phyloP scores from a whole-genome alignment of 2,797 vertebrate genomes.

The Crotalus adamanteus region DNA sequence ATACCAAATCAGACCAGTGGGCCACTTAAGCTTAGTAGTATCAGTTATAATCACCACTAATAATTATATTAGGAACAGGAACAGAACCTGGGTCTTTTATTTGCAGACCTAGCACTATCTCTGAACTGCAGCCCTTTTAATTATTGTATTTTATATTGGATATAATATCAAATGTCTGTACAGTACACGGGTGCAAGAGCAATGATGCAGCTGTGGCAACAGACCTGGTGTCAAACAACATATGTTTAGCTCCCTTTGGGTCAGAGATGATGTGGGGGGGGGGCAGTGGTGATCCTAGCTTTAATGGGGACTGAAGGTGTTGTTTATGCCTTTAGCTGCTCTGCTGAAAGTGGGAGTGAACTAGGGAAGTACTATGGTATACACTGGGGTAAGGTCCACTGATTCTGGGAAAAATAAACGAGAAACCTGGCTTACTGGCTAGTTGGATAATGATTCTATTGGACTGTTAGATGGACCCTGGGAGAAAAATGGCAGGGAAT shows the following conservation, averaged over 20 bases:
- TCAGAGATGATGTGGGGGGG: not conserved
- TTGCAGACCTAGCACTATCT: not conserved
- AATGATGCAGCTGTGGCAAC: not conserved
- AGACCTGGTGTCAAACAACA: not conserved
- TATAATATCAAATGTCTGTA: not conserved
- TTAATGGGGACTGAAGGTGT: not conserved
- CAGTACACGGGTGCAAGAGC: not conserved
- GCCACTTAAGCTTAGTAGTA: not conserved
- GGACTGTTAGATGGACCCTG: not conserved
- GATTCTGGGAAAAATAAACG: not conserved
- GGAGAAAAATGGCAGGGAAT: not conserved
- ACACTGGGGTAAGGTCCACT: not conserved
- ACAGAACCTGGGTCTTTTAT: not conserved
- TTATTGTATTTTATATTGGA: not conserved
- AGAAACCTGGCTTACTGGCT: not conserved
- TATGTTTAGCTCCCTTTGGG: not conserved
- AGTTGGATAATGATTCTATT: not conserved
- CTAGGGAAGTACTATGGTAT: not conserved
- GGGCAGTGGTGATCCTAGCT: not conserved
- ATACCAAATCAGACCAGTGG: not conserved
- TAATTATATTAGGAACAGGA: not conserved
- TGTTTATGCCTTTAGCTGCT: not conserved
- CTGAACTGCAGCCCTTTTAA: not conserved
- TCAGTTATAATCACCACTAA: not conserved
- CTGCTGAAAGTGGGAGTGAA: not conserved